These are phyloP conservation scores for Lutjanus campechanus DNA, from an alignment of 2,797 vertebrate genomes.

Conservation along the genomic window DNA sequence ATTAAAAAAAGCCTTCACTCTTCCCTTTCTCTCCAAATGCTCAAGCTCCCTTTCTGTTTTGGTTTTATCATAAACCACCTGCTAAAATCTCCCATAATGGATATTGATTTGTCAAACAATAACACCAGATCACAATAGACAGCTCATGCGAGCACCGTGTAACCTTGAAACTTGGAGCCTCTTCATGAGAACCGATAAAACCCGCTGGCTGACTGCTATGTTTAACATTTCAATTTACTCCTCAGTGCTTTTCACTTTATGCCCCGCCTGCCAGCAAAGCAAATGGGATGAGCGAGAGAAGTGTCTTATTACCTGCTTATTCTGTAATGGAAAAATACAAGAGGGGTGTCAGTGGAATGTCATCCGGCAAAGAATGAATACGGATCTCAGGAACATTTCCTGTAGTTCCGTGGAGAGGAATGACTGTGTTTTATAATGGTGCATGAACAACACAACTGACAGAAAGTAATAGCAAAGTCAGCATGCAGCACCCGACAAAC, in stretches of 20 bases:
- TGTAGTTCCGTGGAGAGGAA: not conserved
- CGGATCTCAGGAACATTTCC: slow-evolving; percentile 8
- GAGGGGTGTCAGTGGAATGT: slow-evolving; percentile 28
- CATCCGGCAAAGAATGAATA: slow-evolving; percentile 20
- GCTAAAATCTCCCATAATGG: slow-evolving; percentile 62
- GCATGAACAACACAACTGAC: slow-evolving; percentile 33
- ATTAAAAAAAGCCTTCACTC: slow-evolving; percentile 8
- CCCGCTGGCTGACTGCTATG: slow-evolving; percentile 45
- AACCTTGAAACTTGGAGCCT: slow-evolving; percentile 47
- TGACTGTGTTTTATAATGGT: slow-evolving; percentile 19
- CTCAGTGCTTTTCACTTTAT: slow-evolving; percentile 39
- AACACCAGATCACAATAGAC: slow-evolving; percentile 57
- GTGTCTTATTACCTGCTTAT: slow-evolving; percentile 63
- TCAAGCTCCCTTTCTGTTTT: slow-evolving; percentile 3
- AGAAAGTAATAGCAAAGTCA: slow-evolving; percentile 43
- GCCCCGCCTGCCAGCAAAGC: slow-evolving; percentile 37
- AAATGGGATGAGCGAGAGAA: slow-evolving; percentile 51
- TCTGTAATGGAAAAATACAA: slow-evolving; percentile 58
- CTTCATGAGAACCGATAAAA: slow-evolving; percentile 54
- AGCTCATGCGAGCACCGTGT: slow-evolving; percentile 38
- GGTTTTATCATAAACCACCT: slow-evolving; percentile 47
- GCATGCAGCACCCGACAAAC: slow-evolving; percentile 22
- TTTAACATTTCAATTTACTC: slow-evolving; percentile 72
- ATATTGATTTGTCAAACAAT: slow-evolving; percentile 77
- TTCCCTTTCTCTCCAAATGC: not conserved